Base-by-base conservation (phyloP, 1,140 invertebrate genomes). In the Microplitis demolitor region DNA sequence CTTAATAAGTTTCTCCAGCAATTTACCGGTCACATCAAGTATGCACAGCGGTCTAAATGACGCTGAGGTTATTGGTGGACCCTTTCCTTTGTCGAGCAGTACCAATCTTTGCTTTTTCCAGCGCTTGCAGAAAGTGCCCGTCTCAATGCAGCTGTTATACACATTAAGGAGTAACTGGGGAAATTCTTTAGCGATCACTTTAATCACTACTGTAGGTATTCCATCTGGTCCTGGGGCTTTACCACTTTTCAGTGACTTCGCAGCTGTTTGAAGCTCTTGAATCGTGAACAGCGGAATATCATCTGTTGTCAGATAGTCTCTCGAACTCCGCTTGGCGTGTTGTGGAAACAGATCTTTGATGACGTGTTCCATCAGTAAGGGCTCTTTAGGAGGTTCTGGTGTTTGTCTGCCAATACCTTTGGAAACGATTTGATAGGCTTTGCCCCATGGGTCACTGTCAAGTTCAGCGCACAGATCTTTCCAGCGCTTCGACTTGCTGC, bases 141-240 rank as follows among this genome's bases (percentile, higher is more conserved):
- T 37, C 34, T 3, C 11, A 14, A 74, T 61, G 51, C 72, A 74
- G 16, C 13, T 5, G 50, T 74, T 74, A 33, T 45, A 71, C 58
- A 71, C 53, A 8, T 34, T 34, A 2, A 67, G 14, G 0, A 67
- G 50, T 24, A 67, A 6, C n/a, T 53, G 4, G 13, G 45, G 66
- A 11, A 6, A 24, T 24, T 67, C 51, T 31, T 11, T 16, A 54
- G 45, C 45, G 1, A 71, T 33, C 4, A 66, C n/a, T 64, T 77
- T 78, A 4, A 79, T 16, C 0, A 72, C 71, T 14, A 75, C 77
- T 1, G 74, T 37, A 5, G 79, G 78, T 0, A 84, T 58, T 0
- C 71, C 56, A 33, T 82, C 79, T 0, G 75, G 76, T 1, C 82
- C 82, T 24, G 80, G 78, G 3, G 80, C 80, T 39, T 78, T 82